Base-by-base conservation (phyloP, 2,797 vertebrate genomes). In the Coracias cyanogaster region DNA sequence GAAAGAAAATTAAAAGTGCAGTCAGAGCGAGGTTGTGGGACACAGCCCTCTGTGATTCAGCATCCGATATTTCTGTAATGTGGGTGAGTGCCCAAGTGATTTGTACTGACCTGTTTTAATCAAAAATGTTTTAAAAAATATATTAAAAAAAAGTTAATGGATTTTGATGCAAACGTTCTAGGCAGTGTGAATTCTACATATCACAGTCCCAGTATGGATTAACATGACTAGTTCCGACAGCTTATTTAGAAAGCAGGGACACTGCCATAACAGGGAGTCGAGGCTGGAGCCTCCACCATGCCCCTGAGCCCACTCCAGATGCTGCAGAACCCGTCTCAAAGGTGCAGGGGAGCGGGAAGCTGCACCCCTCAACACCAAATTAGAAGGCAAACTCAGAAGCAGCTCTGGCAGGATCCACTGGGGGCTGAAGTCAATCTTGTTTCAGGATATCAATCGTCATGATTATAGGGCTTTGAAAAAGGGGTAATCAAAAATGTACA, bases 21-120 rank as follows among this genome's bases (percentile, higher is more conserved):
- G 49, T 51, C 71, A 70, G 71, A 84, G 62, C 13, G 25, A 90
- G 70, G 72, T 3, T 89, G 74, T 57, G 48, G 73, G 69, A 84
- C 73, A 84, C 10, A 95, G 77, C 77, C 91, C 67, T 93, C 55
- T 66, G 80, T 82, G 91, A 93, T 48, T 90, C 80, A 92, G 87
- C 71, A 94, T 8, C 80, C 82, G 88, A 33, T 97, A 97, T 96
- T 97, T 96, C 10, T 51, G 86, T 89, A 94, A 97, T 96, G 52
- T 96, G 93, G 95, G 96, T 86, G 67, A 97, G 83, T 2, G 15
- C 96, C 95, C 96, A 94, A 94, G 95, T 86, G 96, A 93, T 92
- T 97, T 92, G 93, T 9, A 90, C 71, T 95, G 96, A 94, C 95
- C 96, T 21, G 51, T 88, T 97, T 96, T 92, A 85, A 49, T 64